Evolutionary conservation across 2,113 vertebrate species (phyloP).

Genomic region (Cichladusa arquata): DNA sequence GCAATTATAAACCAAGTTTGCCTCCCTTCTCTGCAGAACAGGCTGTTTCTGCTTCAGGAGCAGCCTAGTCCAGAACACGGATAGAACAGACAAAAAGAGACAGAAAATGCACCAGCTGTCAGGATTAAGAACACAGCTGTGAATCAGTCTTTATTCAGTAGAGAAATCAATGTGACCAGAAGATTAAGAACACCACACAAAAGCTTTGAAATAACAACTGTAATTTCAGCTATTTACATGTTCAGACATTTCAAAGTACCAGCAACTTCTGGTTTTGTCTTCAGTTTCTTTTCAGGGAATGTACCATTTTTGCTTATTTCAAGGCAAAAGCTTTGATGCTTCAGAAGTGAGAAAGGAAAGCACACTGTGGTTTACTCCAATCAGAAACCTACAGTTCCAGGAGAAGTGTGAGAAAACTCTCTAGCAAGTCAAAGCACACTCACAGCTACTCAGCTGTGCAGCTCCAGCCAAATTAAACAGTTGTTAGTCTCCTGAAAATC

Average conservation of each 20-base stretch:
- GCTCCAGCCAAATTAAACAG: neutral
- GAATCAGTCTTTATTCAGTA: neutral
- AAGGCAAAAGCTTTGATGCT: neutral
- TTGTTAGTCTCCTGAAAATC: neutral
- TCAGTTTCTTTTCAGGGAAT: neutral
- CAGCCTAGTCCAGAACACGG: neutral
- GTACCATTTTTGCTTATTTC: neutral
- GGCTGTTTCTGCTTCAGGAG: neutral
- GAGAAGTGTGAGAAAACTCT: neutral
- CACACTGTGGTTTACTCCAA: neutral
- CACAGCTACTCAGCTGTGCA: neutral
- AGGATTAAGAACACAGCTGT: conserved; percentile 34
- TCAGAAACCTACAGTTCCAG: neutral
- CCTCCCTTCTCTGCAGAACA: neutral
- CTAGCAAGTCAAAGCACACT: neutral
- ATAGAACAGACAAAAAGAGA: neutral
- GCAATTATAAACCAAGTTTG: neutral
- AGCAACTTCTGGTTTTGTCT: neutral
- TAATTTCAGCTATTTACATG: conserved; percentile 6
- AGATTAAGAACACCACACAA: neutral
- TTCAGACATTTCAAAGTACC: neutral
- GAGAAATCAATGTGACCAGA: neutral
- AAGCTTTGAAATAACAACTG: neutral
- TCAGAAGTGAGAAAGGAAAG: neutral
- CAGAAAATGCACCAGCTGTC: conserved; percentile 17